A percentile compares a stretch with the other conserved stretches of the same genome.
Evolutionary conservation across 2,888 invertebrate genomes (phyloP).

Genomic region (Agriopis leucophaearia): DNA sequence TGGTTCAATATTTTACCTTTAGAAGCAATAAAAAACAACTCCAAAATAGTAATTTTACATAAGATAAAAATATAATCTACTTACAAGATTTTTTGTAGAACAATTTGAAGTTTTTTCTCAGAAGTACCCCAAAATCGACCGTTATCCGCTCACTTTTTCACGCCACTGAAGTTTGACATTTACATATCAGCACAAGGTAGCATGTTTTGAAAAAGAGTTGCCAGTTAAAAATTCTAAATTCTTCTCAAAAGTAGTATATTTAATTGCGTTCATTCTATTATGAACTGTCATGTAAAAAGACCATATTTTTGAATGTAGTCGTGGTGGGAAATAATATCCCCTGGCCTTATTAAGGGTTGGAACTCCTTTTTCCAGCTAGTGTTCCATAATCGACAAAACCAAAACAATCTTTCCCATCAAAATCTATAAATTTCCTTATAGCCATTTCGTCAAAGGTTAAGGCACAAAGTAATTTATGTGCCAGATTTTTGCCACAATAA

Average conservation of each 20-base stretch:
- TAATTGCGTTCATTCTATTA: conserved; percentile 6
- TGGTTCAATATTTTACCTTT: conserved; percentile 12
- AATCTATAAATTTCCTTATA: no score
- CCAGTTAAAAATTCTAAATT: conserved; percentile 24
- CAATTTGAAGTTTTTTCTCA: conserved; percentile 20
- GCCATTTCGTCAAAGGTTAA: no score
- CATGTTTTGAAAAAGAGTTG: conserved; percentile 24
- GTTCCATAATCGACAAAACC: no score
- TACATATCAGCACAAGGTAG: conserved; percentile 19
- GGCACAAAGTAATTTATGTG: no score
- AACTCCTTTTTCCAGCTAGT: no score
- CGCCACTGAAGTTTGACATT: conserved; percentile 28
- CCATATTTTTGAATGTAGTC: conserved; percentile 5
- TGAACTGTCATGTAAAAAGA: conserved; percentile 9
- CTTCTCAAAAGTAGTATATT: conserved; percentile 17
- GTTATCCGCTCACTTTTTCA: conserved; percentile 16
- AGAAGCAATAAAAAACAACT: conserved; percentile 18
- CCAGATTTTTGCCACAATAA: no score
- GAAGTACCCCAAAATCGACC: conserved; percentile 20
- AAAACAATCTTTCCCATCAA: no score
- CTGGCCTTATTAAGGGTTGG: conserved; percentile 1
- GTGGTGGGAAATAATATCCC: conserved; percentile 10
- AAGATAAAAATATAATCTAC: conserved; percentile 17
- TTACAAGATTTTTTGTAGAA: conserved; percentile 24
- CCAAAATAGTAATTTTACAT: conserved; percentile 16